phyloP scores from a whole-genome alignment of 2,888 invertebrate genomes.

The Lamproptera curius region DNA sequence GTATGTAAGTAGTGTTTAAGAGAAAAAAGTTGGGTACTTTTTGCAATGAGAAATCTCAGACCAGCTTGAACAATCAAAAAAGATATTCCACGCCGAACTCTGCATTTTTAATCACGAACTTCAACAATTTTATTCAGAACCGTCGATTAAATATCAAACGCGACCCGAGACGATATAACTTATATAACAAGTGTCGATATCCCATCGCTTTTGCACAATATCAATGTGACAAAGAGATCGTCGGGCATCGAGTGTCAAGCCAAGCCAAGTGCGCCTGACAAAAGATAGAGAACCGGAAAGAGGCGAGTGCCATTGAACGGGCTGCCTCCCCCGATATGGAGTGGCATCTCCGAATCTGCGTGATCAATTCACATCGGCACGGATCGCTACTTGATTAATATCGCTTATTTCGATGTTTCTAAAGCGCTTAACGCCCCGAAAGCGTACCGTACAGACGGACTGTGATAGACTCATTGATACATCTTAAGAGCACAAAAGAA shows the following conservation, averaged over 20 bases:
- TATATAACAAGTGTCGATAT: constrained; percentile 28
- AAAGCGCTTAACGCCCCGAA: constrained; percentile 24
- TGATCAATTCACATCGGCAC: constrained; percentile 71
- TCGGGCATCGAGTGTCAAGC: constrained; percentile 59
- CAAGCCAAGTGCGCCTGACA: constrained; percentile 45
- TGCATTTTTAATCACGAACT: too few species aligned
- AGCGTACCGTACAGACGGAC: too few species aligned
- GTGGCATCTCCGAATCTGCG: constrained; percentile 48
- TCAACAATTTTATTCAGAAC: too few species aligned
- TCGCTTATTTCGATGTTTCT: constrained; percentile 42
- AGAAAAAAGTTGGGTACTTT: too few species aligned
- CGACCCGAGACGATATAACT: too few species aligned
- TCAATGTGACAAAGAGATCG: constrained; percentile 66
- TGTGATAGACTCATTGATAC: too few species aligned
- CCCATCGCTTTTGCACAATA: constrained; percentile 56
- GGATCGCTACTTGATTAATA: constrained; percentile 41
- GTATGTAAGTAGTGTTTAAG: too few species aligned
- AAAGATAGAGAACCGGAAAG: constrained; percentile 74
- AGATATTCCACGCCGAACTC: too few species aligned
- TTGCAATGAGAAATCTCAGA: too few species aligned
- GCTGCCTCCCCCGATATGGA: constrained; percentile 56
- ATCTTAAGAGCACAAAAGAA: too few species aligned
- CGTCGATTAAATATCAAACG: too few species aligned
- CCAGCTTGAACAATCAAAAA: too few species aligned
- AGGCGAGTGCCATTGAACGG: constrained; percentile 57